Conservation (phyloP, 1,140 invertebrate species). For the Microplitis demolitor region DNA sequence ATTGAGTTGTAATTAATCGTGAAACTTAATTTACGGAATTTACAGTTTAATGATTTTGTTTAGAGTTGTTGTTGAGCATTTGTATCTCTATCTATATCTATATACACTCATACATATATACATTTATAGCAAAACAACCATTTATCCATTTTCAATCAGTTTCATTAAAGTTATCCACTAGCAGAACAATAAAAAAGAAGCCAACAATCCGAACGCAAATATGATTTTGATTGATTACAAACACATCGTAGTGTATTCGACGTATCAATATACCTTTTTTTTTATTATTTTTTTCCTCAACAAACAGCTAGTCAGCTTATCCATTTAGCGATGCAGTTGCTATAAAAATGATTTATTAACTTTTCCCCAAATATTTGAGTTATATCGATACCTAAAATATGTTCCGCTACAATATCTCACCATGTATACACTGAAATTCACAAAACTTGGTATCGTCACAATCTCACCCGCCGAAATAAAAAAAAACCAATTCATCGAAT, state of each 20-base stretch:
- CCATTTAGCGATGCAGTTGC: slow-evolving; percentile 1
- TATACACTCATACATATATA: neutral
- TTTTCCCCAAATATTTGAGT: neutral
- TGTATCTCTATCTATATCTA: neutral
- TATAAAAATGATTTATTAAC: slow-evolving; percentile 14
- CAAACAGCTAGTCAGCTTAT: slow-evolving; percentile 14
- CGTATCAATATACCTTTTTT: slow-evolving; percentile 8
- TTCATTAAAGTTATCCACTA: neutral
- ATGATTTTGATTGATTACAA: slow-evolving; percentile 17
- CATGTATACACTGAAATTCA: too few relatives aligned
- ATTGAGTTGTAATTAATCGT: neutral
- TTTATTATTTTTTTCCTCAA: neutral
- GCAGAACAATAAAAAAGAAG: neutral
- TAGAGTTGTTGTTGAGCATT: neutral
- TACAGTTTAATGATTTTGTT: neutral
- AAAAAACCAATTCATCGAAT: neutral
- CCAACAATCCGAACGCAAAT: neutral
- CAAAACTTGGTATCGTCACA: too few relatives aligned
- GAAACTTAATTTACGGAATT: neutral
- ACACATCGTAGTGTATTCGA: neutral
- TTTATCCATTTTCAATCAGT: neutral
- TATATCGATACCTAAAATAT: neutral
- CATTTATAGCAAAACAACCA: neutral
- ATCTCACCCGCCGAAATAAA: too few relatives aligned
- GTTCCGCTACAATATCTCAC: too few relatives aligned